These are phyloP conservation scores for Aurelia aurita DNA, from an alignment of 30 jellyfish, hydroid and myxozoan genomes.

Conservation along the genomic window DNA sequence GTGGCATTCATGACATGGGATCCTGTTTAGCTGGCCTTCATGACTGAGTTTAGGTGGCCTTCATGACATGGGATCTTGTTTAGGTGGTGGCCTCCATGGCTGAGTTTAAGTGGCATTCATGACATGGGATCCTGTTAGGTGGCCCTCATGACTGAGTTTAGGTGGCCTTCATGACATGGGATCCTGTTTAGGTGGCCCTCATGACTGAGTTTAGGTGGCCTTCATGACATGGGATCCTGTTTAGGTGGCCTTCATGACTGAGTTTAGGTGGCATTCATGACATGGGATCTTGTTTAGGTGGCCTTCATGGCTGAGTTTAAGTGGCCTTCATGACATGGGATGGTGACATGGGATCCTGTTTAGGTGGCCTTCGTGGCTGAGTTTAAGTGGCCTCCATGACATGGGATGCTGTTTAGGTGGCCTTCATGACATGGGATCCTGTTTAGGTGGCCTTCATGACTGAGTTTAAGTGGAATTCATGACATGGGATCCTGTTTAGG, in stretches of 20 bases:
- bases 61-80: not conserved
- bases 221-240: too few relatives aligned
- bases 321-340: not conserved
- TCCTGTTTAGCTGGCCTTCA: not conserved
- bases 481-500: too few relatives aligned
- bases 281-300: not conserved
- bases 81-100: not conserved
- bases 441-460: not conserved
- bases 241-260: too few relatives aligned
- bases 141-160: too few relatives aligned
- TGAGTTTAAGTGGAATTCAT: not conserved
- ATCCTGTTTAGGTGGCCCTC: too few relatives aligned
- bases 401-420: not conserved
- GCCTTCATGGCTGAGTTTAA: not conserved
- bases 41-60: not conserved
- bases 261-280: too few relatives aligned
- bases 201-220: not conserved
- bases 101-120: not conserved
- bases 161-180: too few relatives aligned
- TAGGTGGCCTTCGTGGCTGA: not conserved
- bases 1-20: too few relatives aligned
- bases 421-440: not conserved
- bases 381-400: too few relatives aligned
- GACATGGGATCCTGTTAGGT: too few relatives aligned
- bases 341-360: not conserved